Percentiles rank a stretch among this genome's conserved stretches.
Evolutionary conservation across 2,113 vertebrate genomes (phyloP).

Genomic region (Natator depressus): DNA sequence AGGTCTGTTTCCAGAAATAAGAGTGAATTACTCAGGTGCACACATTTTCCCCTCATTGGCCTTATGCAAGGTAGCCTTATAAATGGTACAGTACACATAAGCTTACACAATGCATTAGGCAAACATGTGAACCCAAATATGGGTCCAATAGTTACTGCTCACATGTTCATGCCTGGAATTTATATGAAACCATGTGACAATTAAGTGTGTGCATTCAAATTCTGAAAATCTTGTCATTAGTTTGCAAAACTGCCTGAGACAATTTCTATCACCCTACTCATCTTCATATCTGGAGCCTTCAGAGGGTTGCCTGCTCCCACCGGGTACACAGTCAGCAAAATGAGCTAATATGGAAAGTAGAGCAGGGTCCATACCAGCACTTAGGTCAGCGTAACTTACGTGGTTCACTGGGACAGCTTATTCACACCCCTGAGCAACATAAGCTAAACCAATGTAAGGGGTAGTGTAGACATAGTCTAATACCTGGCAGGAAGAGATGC

Average conservation of each 20-base stretch:
- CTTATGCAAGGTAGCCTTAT: rapidly evolving
- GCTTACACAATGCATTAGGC: background rate
- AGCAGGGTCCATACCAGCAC: background rate
- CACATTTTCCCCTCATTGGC: background rate
- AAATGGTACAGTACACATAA: background rate
- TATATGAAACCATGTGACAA: background rate
- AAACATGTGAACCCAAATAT: background rate
- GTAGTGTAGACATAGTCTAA: background rate
- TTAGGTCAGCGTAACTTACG: background rate
- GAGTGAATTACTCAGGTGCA: background rate
- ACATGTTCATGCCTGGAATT: background rate
- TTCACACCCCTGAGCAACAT: background rate
- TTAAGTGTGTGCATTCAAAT: background rate
- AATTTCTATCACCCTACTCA: background rate
- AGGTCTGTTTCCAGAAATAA: background rate
- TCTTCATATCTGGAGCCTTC: background rate
- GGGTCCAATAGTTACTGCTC: background rate
- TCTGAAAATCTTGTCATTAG: background rate
- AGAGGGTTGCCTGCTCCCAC: background rate
- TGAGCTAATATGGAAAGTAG: background rate
- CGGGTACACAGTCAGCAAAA: background rate
- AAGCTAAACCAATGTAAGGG: background rate
- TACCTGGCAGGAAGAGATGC: background rate
- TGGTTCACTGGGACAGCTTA: no score
- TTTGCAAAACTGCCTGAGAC: background rate